Evolutionary conservation across 2,888 invertebrate genomes (phyloP), one percentile per base, ranked within the genome.

Genomic region (Eupeodes latifasciatus): DNA sequence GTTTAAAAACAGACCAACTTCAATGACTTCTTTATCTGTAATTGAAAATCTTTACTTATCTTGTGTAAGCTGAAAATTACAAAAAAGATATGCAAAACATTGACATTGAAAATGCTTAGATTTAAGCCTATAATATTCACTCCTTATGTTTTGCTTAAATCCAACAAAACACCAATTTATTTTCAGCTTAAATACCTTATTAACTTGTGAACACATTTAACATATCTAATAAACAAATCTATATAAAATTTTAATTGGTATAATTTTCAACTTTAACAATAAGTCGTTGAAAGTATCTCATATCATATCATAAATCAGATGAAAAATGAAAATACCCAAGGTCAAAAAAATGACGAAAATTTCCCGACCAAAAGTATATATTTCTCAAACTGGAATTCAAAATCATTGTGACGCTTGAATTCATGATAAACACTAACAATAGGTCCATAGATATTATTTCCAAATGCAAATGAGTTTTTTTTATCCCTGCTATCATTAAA

Each of bases 261-360:
- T 59, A 36, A 14, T 59, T 59, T 59, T 34, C 34, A 47, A 16
- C 16, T 1, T 3, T 7, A 66, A 66, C 66, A 66, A 66, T 66
- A 66, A 66, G 47, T 66, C 66, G 47, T 66, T 66, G 47, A 66
- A 66, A 66, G 7, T 44, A 66, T 66, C 47, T 49, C 47, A 66
- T 66, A 47, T 44, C 6, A n/a, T 12, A 4, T 19, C 16, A 2
- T 64, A 12, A 64, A 47, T 44, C 64, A 19, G 40, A 1, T 7
- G 40, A 40, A 40, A 40, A 40, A 19, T 47, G 0, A 49, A 66
- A 66, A 27, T 14, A 10, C 66, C 27, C 66, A 66, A 66, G 66
- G 66, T 47, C 49, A 27, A 12, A 10, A 47, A 14, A 27, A 47
- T 62, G 62, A 16, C 9, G 66, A 66, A 66, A 66, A 27, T 47